Evolutionary conservation across 2,113 vertebrate species (phyloP).

Genomic region (Leucoraja erinaceus): DNA sequence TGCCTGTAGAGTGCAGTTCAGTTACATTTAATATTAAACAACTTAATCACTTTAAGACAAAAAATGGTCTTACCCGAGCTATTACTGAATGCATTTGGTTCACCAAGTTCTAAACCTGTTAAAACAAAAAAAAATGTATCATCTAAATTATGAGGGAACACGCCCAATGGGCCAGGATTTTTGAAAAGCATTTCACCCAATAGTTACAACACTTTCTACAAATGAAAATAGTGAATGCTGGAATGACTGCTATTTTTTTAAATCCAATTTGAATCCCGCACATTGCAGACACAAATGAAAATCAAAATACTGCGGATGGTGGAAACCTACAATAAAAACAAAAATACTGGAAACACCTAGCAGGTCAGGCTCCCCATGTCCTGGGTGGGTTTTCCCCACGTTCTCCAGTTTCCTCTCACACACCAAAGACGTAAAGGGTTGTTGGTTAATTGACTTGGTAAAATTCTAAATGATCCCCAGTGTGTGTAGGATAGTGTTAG

Average conservation of each 20-base stretch:
- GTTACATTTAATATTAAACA: background rate
- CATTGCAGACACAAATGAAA: no score
- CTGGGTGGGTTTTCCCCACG: no score
- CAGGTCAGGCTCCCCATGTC: no score
- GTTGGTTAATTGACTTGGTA: no score
- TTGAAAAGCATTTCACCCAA: slow-evolving; percentile 1
- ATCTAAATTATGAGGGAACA: background rate
- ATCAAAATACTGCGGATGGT: no score
- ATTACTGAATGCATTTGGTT: background rate
- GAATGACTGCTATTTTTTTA: background rate
- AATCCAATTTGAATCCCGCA: background rate
- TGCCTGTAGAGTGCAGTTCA: background rate
- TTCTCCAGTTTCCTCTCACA: no score
- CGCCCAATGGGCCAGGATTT: background rate
- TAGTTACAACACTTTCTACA: background rate
- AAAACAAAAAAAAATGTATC: background rate
- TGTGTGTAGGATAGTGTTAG: no score
- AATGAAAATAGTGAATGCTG: background rate
- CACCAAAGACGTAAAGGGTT: no score
- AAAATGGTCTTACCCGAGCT: background rate
- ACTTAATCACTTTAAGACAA: background rate
- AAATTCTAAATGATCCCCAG: no score
- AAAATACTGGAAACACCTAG: no score
- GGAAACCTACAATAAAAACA: no score
- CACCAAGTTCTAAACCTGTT: background rate